These are phyloP conservation scores for Heteropelma amictum DNA, from an alignment of 2,888 invertebrate species.

Conservation along the genomic window DNA sequence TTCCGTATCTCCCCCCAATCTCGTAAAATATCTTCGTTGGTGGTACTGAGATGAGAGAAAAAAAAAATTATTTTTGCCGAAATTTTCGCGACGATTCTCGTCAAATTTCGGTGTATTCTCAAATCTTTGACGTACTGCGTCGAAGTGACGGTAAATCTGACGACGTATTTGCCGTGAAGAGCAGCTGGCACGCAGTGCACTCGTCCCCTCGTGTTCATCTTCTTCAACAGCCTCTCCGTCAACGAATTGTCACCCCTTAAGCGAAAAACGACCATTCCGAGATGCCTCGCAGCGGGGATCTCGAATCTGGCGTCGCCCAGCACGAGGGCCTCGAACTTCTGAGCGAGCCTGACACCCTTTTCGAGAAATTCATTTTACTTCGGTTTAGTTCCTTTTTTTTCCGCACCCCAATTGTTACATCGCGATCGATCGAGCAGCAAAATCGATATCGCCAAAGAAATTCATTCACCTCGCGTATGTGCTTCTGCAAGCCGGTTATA, in stretches of 20 bases:
- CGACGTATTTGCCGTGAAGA: conserved; percentile 93
- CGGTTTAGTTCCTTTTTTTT: background rate
- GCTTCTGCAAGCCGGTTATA: conserved; percentile 92
- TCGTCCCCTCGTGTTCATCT: conserved; percentile 91
- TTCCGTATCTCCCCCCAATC: conserved; percentile 93
- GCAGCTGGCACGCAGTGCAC: conserved; percentile 97
- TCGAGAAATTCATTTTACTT: conserved; percentile 39
- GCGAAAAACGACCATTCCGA: conserved; percentile 95
- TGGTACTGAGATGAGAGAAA: conserved; percentile 82
- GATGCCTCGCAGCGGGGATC: conserved; percentile 90
- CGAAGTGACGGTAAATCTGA: conserved; percentile 96
- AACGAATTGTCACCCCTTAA: conserved; percentile 90
- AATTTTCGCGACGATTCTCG: background rate
- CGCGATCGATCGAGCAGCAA: background rate
- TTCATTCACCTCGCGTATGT: conserved; percentile 89
- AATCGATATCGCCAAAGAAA: too few relatives aligned
- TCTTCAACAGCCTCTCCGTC: conserved; percentile 92
- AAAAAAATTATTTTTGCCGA: background rate
- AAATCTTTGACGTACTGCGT: conserved; percentile 79
- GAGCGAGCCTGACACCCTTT: conserved; percentile 92
- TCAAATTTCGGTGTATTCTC: background rate
- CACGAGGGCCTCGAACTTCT: conserved; percentile 93
- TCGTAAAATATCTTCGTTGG: conserved; percentile 86
- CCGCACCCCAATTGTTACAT: too few relatives aligned
- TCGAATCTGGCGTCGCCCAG: conserved; percentile 92